Evolutionary conservation across 2,888 invertebrate species (phyloP).

Genomic region (Drosophila subquinaria): DNA sequence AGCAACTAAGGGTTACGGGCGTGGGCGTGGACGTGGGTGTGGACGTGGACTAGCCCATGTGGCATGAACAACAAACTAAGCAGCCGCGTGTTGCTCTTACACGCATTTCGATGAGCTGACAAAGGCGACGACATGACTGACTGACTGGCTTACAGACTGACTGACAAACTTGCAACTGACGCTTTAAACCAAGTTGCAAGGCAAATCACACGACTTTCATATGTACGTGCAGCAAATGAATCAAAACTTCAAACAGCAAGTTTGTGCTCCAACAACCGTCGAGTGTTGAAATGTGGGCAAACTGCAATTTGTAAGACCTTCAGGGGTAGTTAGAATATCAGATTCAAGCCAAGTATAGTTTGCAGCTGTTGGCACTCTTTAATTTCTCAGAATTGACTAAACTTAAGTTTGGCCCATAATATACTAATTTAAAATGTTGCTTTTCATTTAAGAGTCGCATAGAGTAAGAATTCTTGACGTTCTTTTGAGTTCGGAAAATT

Average conservation of each 20-base stretch:
- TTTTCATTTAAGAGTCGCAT: too few relatives aligned
- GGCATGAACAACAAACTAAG: constrained; percentile 39
- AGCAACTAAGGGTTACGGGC: constrained; percentile 1
- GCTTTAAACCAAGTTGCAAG: constrained; percentile 47
- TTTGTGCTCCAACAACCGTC: too few relatives aligned
- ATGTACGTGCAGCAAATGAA: constrained; percentile 67
- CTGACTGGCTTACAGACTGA: constrained; percentile 29
- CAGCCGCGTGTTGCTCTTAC: constrained; percentile 42
- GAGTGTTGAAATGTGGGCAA: constrained; percentile 51
- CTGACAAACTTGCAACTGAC: constrained; percentile 28
- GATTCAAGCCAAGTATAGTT: not conserved
- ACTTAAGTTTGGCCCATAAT: too few relatives aligned
- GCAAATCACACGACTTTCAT: constrained; percentile 59
- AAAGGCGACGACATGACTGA: constrained; percentile 30
- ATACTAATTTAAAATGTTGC: too few relatives aligned
- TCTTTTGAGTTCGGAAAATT: too few relatives aligned
- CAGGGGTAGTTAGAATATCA: constrained; percentile 2
- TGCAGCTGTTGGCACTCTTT: not conserved
- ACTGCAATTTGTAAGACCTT: constrained; percentile 9
- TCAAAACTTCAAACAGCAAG: constrained; percentile 59
- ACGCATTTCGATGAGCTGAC: constrained; percentile 49
- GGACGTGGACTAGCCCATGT: constrained; percentile 14
- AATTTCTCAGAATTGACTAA: not conserved
- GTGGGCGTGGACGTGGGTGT: constrained; percentile 13
- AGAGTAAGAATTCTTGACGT: too few relatives aligned